phyloP scores from a whole-genome alignment of 2,113 vertebrate genomes.

The Myxocyprinus asiaticus region DNA sequence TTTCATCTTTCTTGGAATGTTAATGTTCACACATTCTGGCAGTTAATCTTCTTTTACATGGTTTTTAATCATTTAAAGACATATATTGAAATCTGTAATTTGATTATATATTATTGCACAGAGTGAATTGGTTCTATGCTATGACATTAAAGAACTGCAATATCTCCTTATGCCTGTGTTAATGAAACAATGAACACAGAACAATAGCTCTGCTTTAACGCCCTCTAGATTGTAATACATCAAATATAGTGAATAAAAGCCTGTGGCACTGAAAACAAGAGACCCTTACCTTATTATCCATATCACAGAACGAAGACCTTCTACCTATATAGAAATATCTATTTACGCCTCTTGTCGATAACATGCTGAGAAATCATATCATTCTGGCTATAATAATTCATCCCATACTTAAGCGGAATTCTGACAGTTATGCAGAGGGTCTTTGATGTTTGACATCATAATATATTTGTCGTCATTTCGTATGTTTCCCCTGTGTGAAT shows the following conservation, averaged over 20 bases:
- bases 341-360: background rate
- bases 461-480: slow-evolving; percentile 67
- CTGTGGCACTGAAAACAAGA: background rate
- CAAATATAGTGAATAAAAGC: background rate
- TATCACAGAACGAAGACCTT: background rate
- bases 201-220: background rate
- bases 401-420: slow-evolving; percentile 56
- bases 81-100: slow-evolving; percentile 53
- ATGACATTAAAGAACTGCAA: slow-evolving; percentile 16
- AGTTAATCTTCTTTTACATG: slow-evolving; percentile 42
- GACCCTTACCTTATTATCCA: background rate
- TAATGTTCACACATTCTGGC: slow-evolving; percentile 38
- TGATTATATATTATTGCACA: slow-evolving; percentile 44
- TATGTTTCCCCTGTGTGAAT: slow-evolving; percentile 58
- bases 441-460: slow-evolving; percentile 59
- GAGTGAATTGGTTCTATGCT: slow-evolving; percentile 41
- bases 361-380: slow-evolving; percentile 44
- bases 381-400: slow-evolving; percentile 37
- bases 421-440: slow-evolving; percentile 56
- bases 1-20: slow-evolving; percentile 47
- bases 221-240: background rate
- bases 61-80: slow-evolving; percentile 52
- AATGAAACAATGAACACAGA: background rate
- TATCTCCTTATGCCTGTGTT: background rate
- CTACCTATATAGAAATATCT: background rate